Conservation (phyloP, 2,797 vertebrate genomes). For the Hippocampus kuda region DNA sequence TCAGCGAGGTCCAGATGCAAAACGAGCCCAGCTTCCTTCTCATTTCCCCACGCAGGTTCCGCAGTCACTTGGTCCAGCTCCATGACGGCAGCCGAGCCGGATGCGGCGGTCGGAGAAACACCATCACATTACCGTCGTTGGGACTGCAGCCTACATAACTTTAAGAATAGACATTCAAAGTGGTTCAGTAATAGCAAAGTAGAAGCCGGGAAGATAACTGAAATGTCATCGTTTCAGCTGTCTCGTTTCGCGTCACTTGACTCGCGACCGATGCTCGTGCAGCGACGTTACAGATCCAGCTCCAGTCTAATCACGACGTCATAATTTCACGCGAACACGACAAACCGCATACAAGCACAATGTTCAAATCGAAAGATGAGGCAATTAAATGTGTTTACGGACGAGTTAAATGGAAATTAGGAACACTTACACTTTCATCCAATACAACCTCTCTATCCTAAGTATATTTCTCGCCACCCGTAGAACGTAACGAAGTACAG, state of each 20-base stretch:
- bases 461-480: not conserved
- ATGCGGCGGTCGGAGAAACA: not conserved
- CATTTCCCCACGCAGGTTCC: slow-evolving; percentile 39
- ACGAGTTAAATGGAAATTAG: not conserved
- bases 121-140: slow-evolving; percentile 10
- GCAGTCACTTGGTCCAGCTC: slow-evolving; percentile 69
- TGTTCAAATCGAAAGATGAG: not conserved
- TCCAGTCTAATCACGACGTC: not conserved
- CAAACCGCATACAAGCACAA: no score
- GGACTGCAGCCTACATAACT: not conserved
- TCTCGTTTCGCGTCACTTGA: slow-evolving; percentile 30
- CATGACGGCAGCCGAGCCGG: slow-evolving; percentile 13
- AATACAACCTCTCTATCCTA: not conserved
- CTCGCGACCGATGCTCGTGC: slow-evolving; percentile 22
- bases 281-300: not conserved
- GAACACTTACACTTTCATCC: not conserved
- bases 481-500: not conserved
- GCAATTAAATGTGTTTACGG: not conserved
- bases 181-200: not conserved
- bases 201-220: no score
- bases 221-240: not conserved
- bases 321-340: not conserved
- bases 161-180: not conserved
- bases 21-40: slow-evolving; percentile 42
- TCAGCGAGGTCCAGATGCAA: slow-evolving; percentile 59